These are phyloP conservation scores for Xiphorhynchus erythropygius DNA, from an alignment of 2,797 vertebrate species.

Conservation along the genomic window DNA sequence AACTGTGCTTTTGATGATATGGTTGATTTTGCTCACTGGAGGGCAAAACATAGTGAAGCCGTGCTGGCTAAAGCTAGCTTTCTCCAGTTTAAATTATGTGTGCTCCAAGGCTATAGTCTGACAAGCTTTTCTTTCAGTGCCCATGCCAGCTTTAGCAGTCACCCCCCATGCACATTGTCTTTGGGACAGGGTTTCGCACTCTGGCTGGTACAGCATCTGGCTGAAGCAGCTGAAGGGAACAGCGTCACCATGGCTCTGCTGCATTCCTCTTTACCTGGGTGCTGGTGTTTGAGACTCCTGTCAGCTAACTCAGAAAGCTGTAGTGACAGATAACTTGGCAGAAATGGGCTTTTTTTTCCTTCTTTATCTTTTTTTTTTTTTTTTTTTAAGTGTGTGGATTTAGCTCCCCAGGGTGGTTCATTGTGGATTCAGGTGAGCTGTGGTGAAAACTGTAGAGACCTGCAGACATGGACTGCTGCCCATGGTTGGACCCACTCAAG, in stretches of 20 bases:
- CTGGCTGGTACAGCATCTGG: not conserved
- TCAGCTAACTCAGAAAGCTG: not conserved
- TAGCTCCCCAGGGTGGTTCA: not conserved
- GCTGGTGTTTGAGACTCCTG: not conserved
- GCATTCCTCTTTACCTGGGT: not conserved
- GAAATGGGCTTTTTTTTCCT: not conserved
- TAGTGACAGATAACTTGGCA: conserved; percentile 4
- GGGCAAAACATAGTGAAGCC: conserved; percentile 35
- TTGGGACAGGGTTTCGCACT: not conserved
- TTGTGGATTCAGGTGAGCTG: not conserved
- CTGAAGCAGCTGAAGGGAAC: not conserved
- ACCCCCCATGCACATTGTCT: not conserved
- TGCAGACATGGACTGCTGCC: not conserved
- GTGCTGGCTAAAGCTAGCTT: conserved; percentile 43
- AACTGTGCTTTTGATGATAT: conserved; percentile 66
- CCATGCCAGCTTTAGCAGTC: not conserved
- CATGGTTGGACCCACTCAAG: not conserved
- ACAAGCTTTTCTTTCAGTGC: conserved; percentile 35
- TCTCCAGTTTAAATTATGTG: conserved; percentile 11
- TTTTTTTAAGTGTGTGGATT: not conserved
- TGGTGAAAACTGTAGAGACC: not conserved
- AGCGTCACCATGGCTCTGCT: not conserved
- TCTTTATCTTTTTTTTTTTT: not conserved
- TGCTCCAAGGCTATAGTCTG: conserved; percentile 34
- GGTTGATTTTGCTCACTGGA: conserved; percentile 57